phyloP scores from a whole-genome alignment of 2,113 vertebrate species.

The Aegithalos caudatus region DNA sequence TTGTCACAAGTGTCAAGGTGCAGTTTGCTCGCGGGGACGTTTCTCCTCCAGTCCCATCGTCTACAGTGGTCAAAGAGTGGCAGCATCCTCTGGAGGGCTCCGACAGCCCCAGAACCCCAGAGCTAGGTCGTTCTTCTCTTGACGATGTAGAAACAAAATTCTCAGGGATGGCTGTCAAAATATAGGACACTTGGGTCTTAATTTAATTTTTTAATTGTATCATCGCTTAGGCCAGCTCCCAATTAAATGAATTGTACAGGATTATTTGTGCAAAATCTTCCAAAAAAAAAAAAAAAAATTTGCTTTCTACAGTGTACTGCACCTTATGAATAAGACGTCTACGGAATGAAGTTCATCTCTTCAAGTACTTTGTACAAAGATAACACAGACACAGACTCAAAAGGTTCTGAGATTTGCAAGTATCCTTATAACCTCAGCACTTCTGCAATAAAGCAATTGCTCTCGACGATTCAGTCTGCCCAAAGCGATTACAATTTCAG shows the following conservation, averaged over 20 bases:
- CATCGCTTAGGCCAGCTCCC: constrained; percentile 35
- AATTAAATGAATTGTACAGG: constrained; percentile 42
- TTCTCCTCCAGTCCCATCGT: constrained; percentile 25
- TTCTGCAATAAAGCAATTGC: constrained; percentile 72
- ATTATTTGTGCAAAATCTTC: constrained; percentile 66
- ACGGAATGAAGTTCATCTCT: constrained; percentile 78
- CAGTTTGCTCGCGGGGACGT: constrained; percentile 27
- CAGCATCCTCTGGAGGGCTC: not conserved
- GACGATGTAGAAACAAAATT: constrained; percentile 14
- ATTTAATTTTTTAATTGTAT: constrained; percentile 33
- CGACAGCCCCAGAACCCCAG: not conserved
- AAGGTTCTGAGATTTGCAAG: constrained; percentile 71
- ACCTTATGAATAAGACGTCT: constrained; percentile 75
- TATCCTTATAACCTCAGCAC: constrained; percentile 70
- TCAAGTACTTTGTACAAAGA: constrained; percentile 83
- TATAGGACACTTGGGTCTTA: constrained; percentile 39
- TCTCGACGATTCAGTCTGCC: constrained; percentile 73
- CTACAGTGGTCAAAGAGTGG: constrained; percentile 49
- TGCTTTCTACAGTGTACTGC: constrained; percentile 58
- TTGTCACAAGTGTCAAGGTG: constrained; percentile 62
- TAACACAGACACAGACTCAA: constrained; percentile 80
- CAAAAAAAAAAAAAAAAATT: not conserved
- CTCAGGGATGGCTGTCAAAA: constrained; percentile 49
- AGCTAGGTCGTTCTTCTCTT: not conserved
- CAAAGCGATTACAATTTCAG: constrained; percentile 75